A percentile compares a stretch with the other conserved stretches of the same genome.
Conservation (phyloP, 2,888 invertebrate species). For the Eueremaeus valkanovi region DNA sequence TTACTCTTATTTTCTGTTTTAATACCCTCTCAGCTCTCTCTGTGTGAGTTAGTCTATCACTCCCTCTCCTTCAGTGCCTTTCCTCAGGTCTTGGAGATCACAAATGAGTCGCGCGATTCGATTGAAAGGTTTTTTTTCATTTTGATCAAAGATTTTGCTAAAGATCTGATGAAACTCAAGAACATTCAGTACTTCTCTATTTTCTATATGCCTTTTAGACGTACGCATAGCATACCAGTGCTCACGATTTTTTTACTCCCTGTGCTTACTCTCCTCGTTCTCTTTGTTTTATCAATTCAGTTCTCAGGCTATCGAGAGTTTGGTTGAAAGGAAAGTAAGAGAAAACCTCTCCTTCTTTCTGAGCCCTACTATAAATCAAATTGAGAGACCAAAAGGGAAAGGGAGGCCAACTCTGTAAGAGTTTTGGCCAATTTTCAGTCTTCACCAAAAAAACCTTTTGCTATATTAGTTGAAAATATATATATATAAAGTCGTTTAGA, state of each 20-base stretch:
- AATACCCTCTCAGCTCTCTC: not conserved
- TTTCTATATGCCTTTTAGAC: not conserved
- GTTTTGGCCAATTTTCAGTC: slow-evolving; percentile 5
- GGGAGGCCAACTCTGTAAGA: not conserved
- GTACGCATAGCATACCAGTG: not conserved
- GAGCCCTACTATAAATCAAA: not conserved
- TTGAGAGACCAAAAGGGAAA: not conserved
- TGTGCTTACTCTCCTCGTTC: too few species aligned
- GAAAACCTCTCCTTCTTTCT: too few species aligned
- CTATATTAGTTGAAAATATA: not conserved
- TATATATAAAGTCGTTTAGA: not conserved
- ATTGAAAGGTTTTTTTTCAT: not conserved
- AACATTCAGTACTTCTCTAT: not conserved
- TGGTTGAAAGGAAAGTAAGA: too few species aligned
- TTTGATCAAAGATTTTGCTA: not conserved
- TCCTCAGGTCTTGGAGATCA: not conserved
- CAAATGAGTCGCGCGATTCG: not conserved
- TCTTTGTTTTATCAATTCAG: too few species aligned
- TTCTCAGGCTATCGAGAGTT: too few species aligned
- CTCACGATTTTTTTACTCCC: too few species aligned
- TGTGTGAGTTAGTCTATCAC: not conserved
- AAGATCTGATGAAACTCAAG: not conserved
- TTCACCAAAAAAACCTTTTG: not conserved
- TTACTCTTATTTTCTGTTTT: not conserved
- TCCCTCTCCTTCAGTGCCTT: not conserved